phyloP scores from a whole-genome alignment of 2,113 vertebrate genomes.

The Nettapus auritus region DNA sequence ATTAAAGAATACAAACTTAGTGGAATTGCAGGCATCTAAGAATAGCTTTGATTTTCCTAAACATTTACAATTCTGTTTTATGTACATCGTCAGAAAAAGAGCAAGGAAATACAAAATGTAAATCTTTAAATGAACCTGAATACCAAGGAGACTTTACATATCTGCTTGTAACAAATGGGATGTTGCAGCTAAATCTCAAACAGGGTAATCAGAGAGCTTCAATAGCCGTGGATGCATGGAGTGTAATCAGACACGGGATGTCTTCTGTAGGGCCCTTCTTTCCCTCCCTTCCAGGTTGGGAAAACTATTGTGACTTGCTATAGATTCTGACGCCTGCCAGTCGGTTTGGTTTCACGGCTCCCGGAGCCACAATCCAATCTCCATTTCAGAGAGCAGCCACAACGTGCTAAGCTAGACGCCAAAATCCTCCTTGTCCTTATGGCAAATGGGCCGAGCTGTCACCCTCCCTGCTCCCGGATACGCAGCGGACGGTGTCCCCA shows the following conservation, averaged over 20 bases:
- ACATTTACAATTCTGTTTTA: conserved; percentile 84
- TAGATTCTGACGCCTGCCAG: neutral
- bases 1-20: conserved; percentile 67
- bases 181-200: conserved; percentile 66
- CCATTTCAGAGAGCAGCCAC: neutral
- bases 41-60: conserved; percentile 82
- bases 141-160: conserved; percentile 67
- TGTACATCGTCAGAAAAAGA: conserved; percentile 75
- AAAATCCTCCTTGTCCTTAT: neutral
- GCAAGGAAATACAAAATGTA: conserved; percentile 79
- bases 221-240: conserved; percentile 49
- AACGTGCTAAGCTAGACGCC: neutral
- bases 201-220: conserved; percentile 59
- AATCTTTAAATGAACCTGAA: conserved; percentile 78
- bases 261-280: conserved; percentile 12
- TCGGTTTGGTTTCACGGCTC: neutral
- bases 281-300: conserved; percentile 14
- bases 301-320: neutral
- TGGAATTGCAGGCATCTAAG: conserved; percentile 76
- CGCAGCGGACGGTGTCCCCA: rapidly evolving
- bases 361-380: neutral
- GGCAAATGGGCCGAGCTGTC: neutral
- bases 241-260: conserved; percentile 57
- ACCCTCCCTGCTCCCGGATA: neutral
- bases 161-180: conserved; percentile 68